Evolutionary conservation across 2,797 vertebrate genomes (phyloP).

Genomic region (Tragopan temminckii): DNA sequence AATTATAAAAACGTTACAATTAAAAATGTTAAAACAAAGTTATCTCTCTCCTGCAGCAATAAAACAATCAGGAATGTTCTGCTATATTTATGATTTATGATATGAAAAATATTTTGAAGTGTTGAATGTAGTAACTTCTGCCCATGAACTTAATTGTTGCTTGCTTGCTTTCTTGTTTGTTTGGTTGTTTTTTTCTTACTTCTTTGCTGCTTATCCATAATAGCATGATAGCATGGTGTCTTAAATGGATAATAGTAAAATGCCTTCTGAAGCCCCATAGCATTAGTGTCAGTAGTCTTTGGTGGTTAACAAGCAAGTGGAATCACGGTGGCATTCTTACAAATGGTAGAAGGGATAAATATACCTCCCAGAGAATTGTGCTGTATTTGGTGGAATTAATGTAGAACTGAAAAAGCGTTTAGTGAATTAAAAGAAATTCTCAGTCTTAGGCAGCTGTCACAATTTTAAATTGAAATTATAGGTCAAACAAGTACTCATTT

Average conservation of each 20-base stretch:
- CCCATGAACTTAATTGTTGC: background rate
- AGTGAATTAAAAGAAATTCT: background rate
- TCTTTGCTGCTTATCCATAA: background rate
- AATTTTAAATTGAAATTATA: conserved; percentile 28
- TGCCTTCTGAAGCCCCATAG: background rate
- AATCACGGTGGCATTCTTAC: background rate
- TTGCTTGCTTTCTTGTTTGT: background rate
- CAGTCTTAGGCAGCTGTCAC: background rate
- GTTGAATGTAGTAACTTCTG: background rate
- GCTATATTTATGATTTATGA: background rate
- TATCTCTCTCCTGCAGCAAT: background rate
- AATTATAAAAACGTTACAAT: background rate
- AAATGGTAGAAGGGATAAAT: background rate
- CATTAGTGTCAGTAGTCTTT: background rate
- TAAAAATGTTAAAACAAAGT: background rate
- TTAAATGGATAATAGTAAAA: background rate
- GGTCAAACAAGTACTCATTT: background rate
- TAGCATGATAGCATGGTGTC: background rate
- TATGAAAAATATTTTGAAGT: background rate
- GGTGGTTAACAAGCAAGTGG: background rate
- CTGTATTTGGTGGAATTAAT: background rate
- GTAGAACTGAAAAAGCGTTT: background rate
- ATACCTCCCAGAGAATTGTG: background rate
- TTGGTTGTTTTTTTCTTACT: background rate
- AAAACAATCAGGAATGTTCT: background rate